phyloP scores from a whole-genome alignment of 2,797 vertebrate species.

The Danio choprae region DNA sequence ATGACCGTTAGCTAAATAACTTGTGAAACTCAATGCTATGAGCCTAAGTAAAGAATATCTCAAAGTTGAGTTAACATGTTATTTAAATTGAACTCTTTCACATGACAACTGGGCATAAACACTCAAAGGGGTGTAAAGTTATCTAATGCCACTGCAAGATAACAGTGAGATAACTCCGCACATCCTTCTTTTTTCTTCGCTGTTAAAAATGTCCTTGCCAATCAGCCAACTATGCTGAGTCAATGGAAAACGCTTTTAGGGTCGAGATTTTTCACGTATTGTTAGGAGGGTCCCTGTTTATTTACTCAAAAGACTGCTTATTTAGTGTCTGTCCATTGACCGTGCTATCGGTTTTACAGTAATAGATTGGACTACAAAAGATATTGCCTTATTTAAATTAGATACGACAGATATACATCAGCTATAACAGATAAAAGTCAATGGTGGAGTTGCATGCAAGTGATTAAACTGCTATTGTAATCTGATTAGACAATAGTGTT shows the following conservation, averaged over 20 bases:
- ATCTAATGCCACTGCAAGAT: neutral
- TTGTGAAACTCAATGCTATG: too few species aligned
- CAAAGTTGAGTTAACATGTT: too few species aligned
- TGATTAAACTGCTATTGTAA: constrained; percentile 9
- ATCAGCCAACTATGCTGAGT: neutral
- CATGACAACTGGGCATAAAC: neutral
- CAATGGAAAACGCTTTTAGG: neutral
- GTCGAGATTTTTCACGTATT: neutral
- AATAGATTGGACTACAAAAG: neutral
- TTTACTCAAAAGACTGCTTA: neutral
- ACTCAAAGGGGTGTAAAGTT: neutral
- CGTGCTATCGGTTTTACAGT: neutral
- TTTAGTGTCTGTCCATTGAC: neutral
- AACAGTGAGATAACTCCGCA: neutral
- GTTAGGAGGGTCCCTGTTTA: neutral
- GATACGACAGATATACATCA: neutral
- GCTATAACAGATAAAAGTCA: neutral
- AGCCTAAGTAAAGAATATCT: too few species aligned
- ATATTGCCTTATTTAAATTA: neutral
- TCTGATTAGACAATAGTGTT: constrained; percentile 10
- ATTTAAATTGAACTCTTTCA: neutral
- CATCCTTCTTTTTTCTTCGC: neutral
- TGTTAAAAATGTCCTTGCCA: neutral
- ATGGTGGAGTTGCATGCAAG: neutral
- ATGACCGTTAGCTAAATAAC: too few species aligned